phyloP scores from a whole-genome alignment of 2,113 vertebrate genomes.

The Terrapene triunguis region DNA sequence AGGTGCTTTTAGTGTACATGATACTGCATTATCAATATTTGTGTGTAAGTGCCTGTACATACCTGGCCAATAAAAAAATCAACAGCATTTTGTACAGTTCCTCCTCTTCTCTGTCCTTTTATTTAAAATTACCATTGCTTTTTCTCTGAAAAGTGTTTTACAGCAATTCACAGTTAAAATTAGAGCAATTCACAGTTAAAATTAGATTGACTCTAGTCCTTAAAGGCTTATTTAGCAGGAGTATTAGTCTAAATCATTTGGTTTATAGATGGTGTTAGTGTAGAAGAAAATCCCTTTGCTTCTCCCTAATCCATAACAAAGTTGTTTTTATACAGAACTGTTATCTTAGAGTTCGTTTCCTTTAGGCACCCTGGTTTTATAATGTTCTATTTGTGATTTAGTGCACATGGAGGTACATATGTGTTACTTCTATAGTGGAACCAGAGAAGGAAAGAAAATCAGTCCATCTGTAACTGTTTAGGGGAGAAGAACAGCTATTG shows the following conservation, averaged over 20 bases:
- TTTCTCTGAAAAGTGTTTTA: slow-evolving; percentile 37
- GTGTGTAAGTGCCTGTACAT: background rate
- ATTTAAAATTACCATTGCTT: background rate
- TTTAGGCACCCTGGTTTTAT: slow-evolving; percentile 19
- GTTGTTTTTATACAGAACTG: slow-evolving; percentile 30
- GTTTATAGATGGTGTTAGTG: slow-evolving; percentile 41
- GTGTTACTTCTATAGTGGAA: slow-evolving; percentile 30
- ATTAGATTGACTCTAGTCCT: background rate
- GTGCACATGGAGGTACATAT: slow-evolving; percentile 41
- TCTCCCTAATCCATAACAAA: slow-evolving; percentile 12
- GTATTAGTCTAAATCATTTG: slow-evolving; percentile 43
- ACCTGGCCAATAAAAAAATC: background rate
- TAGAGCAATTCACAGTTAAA: slow-evolving; percentile 42
- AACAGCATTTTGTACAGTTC: background rate
- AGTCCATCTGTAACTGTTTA: slow-evolving; percentile 55
- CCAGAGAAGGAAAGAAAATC: background rate
- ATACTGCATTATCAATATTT: no score
- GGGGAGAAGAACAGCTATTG: slow-evolving; percentile 38
- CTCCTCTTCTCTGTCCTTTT: background rate
- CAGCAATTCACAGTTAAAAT: slow-evolving; percentile 38
- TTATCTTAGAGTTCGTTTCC: slow-evolving; percentile 53
- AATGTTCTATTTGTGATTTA: slow-evolving; percentile 36
- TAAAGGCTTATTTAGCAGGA: slow-evolving; percentile 37
- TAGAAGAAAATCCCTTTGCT: slow-evolving; percentile 42
- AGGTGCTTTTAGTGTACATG: background rate